Base-by-base conservation (phyloP, 2,113 vertebrate species). In the Oryzias celebensis region DNA sequence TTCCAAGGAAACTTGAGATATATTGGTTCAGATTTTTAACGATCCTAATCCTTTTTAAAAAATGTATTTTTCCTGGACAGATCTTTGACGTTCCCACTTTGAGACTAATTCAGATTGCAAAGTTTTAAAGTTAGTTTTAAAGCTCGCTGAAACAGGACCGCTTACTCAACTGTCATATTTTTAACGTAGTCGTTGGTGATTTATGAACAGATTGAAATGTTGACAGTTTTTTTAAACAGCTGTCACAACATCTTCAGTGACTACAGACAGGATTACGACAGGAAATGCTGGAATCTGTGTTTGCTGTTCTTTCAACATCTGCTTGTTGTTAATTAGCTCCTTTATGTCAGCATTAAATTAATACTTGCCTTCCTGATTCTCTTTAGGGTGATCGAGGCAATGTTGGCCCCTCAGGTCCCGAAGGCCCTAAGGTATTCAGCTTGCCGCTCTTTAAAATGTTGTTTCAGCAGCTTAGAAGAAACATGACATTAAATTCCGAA, bases 351-450 rank as follows among this genome's bases (percentile, higher is more conserved):
- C 24, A 7, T 14, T 54, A 4, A 50, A 14, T 74, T 26, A 22
- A 68, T 48, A 61, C 81, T 47, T 62, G 62, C 81, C 68, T 80
- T 20, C 59, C 59, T 86, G 50, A 88, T 14, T 72, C 62, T 69
- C 41, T 23, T 65, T 82, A 96, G 94, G 94, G 95, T 60, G 94
- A 95, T 78, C 86, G 31, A 63, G 94, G 94, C 0, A 91, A 93
- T 47, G 63, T 78, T 10, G 94, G 95, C 44, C 79, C 91, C 52
- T 66, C 82, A 56, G 95, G 94, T 86, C 82, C 87, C 67, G 74
- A 85, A 77, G 95, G 95, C 66, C 85, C 79, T 63, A 90, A 92
- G 94, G 94, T 96, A 93, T 51, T 20, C 3, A 7, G 31, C 14
- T 26, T 22, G 3, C 22, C 48, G 2, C 3, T n/a, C n/a, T 31